Evolutionary conservation across 1,140 invertebrate genomes (phyloP).

Genomic region (Pachypeltis micranthus): DNA sequence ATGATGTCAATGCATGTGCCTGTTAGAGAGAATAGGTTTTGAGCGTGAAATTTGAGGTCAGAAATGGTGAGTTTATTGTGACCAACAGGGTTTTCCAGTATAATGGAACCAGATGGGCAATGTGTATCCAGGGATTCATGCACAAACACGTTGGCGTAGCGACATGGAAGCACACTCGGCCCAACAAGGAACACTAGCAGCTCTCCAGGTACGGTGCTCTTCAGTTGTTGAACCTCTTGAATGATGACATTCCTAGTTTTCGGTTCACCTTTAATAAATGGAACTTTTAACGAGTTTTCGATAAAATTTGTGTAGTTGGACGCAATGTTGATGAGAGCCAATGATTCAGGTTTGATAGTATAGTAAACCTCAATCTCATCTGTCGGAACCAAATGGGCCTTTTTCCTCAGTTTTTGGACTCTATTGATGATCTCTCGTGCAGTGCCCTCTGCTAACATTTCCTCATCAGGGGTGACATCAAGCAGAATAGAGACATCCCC

Average conservation of each 20-base stretch:
- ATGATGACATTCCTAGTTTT: conserved; percentile 45
- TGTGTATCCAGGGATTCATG: not conserved
- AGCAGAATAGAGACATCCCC: conserved; percentile 66
- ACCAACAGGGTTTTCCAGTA: conserved; percentile 7
- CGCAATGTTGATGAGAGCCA: conserved; percentile 55
- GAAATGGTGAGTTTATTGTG: not conserved
- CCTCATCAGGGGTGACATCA: conserved; percentile 69
- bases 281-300: conserved; percentile 67
- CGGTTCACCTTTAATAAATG: conserved; percentile 37
- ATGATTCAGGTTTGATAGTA: conserved; percentile 44
- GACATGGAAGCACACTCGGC: not conserved
- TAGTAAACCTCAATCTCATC: conserved; percentile 83
- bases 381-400: conserved; percentile 81
- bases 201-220: conserved; percentile 27
- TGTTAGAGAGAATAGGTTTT: not conserved
- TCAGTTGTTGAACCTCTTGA: conserved; percentile 51
- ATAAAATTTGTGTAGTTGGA: conserved; percentile 60
- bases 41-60: not conserved
- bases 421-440: conserved; percentile 92
- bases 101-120: not conserved
- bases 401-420: conserved; percentile 94
- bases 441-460: conserved; percentile 82
- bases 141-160: conserved; percentile 6
- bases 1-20: not conserved
- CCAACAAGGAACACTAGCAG: not conserved